These are phyloP conservation scores for Aldabrachelys gigantea DNA, from an alignment of 2,113 vertebrate species.

Conservation along the genomic window DNA sequence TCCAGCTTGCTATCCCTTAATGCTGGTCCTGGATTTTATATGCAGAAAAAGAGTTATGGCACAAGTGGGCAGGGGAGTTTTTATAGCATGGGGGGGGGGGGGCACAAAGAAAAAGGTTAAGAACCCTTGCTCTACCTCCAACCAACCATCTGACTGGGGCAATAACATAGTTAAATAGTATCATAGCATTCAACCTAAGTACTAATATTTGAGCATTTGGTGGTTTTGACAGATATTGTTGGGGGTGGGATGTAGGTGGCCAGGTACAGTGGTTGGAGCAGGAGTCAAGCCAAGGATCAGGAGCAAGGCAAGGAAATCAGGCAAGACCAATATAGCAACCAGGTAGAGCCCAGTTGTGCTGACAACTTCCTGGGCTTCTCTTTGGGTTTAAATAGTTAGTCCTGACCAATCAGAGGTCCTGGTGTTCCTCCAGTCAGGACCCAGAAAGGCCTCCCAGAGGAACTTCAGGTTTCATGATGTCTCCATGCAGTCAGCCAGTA, in stretches of 20 bases:
- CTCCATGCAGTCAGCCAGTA: not conserved
- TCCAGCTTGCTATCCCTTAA: too few species aligned
- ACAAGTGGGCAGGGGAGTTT: too few species aligned
- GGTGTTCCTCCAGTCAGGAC: not conserved
- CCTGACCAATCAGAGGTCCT: too few species aligned
- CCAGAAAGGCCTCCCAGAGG: not conserved
- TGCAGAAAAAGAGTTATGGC: too few species aligned
- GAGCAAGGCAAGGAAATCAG: not conserved
- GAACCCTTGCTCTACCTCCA: too few species aligned
- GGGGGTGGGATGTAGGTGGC: not conserved
- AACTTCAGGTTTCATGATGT: not conserved
- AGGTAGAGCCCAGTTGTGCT: not conserved
- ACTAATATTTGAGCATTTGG: not conserved
- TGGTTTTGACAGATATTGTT: not conserved
- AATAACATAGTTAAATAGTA: not conserved
- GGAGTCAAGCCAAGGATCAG: not conserved
- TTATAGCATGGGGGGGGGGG: too few species aligned
- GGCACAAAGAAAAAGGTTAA: too few species aligned
- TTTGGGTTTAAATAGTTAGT: not conserved
- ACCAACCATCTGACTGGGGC: not conserved
- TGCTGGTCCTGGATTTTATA: too few species aligned
- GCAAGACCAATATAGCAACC: not conserved
- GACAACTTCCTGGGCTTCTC: not conserved
- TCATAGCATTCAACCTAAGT: not conserved
- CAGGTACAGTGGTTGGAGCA: not conserved